A percentile compares a stretch with the other conserved stretches of the same genome.
Evolutionary conservation across 2,797 vertebrate species (phyloP).

Genomic region (Anguilla obscura): DNA sequence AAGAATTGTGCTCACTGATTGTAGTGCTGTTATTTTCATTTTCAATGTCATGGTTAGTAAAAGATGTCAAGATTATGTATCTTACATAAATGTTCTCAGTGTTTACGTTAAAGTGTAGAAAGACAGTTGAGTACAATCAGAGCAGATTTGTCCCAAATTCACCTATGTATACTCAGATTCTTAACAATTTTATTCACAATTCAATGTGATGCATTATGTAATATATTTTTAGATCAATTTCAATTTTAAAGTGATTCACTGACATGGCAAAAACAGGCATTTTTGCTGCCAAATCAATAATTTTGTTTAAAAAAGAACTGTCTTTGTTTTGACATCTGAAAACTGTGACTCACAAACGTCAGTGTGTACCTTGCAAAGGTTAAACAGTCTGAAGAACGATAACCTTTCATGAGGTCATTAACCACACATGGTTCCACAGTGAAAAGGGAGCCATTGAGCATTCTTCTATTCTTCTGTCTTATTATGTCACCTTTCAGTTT

Average conservation of each 20-base stretch:
- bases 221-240: background rate
- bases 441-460: background rate
- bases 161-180: background rate
- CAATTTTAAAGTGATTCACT: too few relatives aligned
- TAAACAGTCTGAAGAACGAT: constrained; percentile 8
- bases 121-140: background rate
- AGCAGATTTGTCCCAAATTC: background rate
- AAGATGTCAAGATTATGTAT: background rate
- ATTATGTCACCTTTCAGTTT: background rate
- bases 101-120: background rate
- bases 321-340: background rate
- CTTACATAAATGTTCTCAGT: background rate
- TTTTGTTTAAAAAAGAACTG: background rate
- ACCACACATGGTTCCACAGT: background rate
- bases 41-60: background rate
- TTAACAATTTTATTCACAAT: background rate
- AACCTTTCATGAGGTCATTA: constrained; percentile 13
- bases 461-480: background rate
- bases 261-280: too few relatives aligned
- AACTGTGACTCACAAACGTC: background rate
- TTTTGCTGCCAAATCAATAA: background rate
- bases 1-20: background rate
- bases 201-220: background rate
- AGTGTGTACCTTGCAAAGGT: background rate
- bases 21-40: background rate